Evolutionary conservation across 1,140 invertebrate genomes (phyloP).

Genomic region (Scaptomyza pallida): DNA sequence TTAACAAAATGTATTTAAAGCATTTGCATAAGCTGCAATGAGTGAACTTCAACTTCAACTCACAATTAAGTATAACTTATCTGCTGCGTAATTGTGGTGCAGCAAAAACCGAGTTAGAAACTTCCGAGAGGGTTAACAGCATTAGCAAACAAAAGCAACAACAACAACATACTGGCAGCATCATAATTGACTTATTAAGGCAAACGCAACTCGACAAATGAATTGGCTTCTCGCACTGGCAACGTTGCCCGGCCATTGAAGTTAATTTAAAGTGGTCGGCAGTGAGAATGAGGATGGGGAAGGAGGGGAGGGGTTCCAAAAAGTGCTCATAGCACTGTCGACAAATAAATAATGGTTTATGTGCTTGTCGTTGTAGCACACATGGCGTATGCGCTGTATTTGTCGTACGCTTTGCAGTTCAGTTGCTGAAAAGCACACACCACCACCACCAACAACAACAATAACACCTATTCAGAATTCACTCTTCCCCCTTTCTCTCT

Average conservation of each 20-base stretch:
- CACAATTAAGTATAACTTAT: neutral
- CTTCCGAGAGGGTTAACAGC: neutral
- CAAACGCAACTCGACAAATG: conserved; percentile 53
- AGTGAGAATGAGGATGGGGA: too few species aligned
- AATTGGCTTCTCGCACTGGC: conserved; percentile 60
- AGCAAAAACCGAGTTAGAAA: neutral
- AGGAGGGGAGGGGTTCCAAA: conserved; percentile 32
- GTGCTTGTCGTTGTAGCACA: conserved; percentile 27
- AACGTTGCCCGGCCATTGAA: conserved; percentile 48
- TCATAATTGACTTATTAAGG: conserved; percentile 74
- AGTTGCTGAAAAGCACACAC: conserved; percentile 64
- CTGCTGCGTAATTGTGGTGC: conserved; percentile 6
- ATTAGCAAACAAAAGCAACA: conserved; percentile 17
- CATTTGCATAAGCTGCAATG: neutral
- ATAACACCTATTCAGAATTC: conserved; percentile 16
- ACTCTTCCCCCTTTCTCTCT: conserved; percentile 1
- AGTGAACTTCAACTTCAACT: neutral
- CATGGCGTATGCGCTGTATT: conserved; percentile 74
- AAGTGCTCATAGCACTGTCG: conserved; percentile 40
- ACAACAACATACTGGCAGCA: conserved; percentile 2
- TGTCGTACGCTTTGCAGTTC: conserved; percentile 58
- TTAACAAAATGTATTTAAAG: neutral
- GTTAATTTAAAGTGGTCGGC: conserved; percentile 75
- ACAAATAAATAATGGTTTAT: conserved; percentile 79
- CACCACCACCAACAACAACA: conserved; percentile 26